Percentiles rank a stretch among this genome's conserved stretches.
These are phyloP conservation scores for Zonotrichia albicollis DNA, from an alignment of 2,797 vertebrate genomes.

Conservation along the genomic window DNA sequence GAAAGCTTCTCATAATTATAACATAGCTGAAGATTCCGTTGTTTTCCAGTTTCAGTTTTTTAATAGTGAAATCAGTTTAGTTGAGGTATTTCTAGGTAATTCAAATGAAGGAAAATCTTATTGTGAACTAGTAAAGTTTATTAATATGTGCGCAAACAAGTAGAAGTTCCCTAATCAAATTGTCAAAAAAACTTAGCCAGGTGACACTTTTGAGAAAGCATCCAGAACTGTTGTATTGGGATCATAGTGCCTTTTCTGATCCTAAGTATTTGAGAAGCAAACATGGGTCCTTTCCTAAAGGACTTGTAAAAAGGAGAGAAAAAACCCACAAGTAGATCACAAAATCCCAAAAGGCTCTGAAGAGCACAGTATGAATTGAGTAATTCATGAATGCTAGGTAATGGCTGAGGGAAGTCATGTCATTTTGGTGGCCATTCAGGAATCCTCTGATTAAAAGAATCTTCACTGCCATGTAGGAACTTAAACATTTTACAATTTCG, in stretches of 20 bases:
- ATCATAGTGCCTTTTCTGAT: not conserved
- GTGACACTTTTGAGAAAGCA: not conserved
- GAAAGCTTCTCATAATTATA: not conserved
- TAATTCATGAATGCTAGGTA: not conserved
- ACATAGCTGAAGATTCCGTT: not conserved
- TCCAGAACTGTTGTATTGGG: not conserved
- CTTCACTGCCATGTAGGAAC: not conserved
- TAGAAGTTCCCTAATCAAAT: not conserved
- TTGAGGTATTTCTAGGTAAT: not conserved
- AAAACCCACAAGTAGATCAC: fast-evolving
- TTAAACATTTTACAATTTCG: not conserved
- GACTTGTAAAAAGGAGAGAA: not conserved
- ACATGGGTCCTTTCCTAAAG: not conserved
- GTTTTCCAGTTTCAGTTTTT: not conserved
- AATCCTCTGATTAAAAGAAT: not conserved
- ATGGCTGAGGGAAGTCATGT: not conserved
- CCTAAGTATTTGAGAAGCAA: not conserved
- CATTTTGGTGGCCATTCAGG: not conserved
- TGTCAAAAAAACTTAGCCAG: not conserved
- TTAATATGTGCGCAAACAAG: not conserved
- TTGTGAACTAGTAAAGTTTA: not conserved
- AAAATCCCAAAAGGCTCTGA: not conserved
- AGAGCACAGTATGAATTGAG: not conserved
- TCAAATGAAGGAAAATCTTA: not conserved
- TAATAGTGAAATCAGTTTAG: not conserved